A percentile compares a stretch with the other conserved stretches of the same genome.
phyloP scores from a whole-genome alignment of 2,888 invertebrate species.

The Brenthis hecate region DNA sequence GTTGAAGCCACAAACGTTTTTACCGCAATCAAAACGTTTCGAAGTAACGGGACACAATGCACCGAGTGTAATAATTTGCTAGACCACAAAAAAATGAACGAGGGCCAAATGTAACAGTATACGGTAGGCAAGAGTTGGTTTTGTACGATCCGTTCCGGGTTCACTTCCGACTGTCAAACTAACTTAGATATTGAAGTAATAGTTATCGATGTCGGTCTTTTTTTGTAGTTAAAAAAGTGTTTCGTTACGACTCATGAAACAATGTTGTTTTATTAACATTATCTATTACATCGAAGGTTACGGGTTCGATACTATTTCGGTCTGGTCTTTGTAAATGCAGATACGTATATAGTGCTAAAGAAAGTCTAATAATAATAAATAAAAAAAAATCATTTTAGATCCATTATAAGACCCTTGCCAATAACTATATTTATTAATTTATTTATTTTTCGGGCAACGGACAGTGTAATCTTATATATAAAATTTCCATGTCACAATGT shows the following conservation, averaged over 20 bases:
- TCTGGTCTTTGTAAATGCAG: no score
- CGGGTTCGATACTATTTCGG: no score
- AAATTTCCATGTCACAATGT: no score
- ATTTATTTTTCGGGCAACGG: no score
- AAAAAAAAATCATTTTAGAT: no score
- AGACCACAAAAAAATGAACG: conserved; percentile 42
- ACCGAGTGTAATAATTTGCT: conserved; percentile 56
- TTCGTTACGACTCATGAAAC: background rate
- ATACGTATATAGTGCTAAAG: no score
- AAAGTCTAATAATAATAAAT: no score
- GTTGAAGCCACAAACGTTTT: conserved; percentile 10
- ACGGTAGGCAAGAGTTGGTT: conserved; percentile 61
- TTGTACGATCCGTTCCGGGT: conserved; percentile 57
- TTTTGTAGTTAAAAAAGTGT: conserved; percentile 4
- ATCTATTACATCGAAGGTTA: no score
- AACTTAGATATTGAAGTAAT: conserved; percentile 26
- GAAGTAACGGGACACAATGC: conserved; percentile 57
- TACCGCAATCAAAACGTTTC: conserved; percentile 26
- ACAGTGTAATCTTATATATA: no score
- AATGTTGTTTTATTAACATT: background rate
- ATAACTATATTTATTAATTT: no score
- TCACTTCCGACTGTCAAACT: conserved; percentile 57
- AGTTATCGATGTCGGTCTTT: conserved; percentile 20
- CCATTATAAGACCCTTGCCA: no score
- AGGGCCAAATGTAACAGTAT: conserved; percentile 53